phyloP scores from a whole-genome alignment of 2,888 invertebrate species.

The Selenia dentaria region DNA sequence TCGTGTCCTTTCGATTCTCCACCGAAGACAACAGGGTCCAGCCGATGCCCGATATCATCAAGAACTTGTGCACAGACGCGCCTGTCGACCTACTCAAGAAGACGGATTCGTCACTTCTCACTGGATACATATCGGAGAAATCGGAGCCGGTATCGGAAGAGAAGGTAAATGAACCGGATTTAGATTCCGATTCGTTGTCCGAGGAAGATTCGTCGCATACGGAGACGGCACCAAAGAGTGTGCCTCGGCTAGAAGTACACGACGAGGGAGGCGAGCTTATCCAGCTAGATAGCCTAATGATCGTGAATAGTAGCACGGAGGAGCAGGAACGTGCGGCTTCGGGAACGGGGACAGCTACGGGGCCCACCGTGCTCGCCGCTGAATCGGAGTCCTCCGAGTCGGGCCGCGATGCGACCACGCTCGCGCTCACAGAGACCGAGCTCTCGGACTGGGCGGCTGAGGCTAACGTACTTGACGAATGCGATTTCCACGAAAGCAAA shows the following conservation, averaged over 20 bases:
- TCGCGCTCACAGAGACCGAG: conserved; percentile 93
- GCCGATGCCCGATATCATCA: conserved; percentile 86
- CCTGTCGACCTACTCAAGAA: conserved; percentile 71
- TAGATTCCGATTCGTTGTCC: conserved; percentile 86
- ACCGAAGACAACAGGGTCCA: conserved; percentile 72
- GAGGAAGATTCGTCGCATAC: conserved; percentile 69
- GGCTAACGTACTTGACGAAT: conserved; percentile 90
- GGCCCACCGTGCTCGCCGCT: conserved; percentile 67
- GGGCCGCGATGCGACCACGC: conserved; percentile 88
- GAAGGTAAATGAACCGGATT: conserved; percentile 63
- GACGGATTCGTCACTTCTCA: conserved; percentile 57
- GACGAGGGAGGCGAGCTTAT: conserved; percentile 88
- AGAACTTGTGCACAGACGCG: conserved; percentile 66
- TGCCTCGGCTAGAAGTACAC: conserved; percentile 90
- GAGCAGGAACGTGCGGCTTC: conserved; percentile 55
- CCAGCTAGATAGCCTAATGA: conserved; percentile 85
- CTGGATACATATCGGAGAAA: conserved; percentile 79
- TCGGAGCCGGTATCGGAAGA: conserved; percentile 77
- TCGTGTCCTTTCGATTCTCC: conserved; percentile 58
- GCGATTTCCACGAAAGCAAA: conserved; percentile 73
- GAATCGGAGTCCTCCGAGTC: conserved; percentile 86
- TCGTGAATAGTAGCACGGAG: conserved; percentile 56
- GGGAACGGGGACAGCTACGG: conserved; percentile 63
- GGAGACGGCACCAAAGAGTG: conserved; percentile 71
- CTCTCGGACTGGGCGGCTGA: conserved; percentile 96